phyloP scores from a whole-genome alignment of 2,888 invertebrate genomes.

The Chalcis sispes region DNA sequence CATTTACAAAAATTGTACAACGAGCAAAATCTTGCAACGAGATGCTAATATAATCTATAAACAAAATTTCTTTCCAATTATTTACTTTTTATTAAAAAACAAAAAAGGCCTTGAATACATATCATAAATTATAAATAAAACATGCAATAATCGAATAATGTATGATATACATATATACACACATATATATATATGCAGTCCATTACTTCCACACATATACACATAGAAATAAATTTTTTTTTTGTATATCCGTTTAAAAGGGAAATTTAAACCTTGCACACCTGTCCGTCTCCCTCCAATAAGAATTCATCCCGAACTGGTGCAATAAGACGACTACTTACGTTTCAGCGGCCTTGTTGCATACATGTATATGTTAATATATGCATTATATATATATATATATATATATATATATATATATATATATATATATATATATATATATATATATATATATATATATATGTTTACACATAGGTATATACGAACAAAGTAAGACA shows the following conservation, averaged over 20 bases:
- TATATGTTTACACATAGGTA: no score
- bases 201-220: no score
- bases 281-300: conserved; percentile 20
- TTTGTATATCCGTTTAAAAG: conserved; percentile 18
- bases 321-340: conserved; percentile 21
- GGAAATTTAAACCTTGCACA: conserved; percentile 18
- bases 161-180: no score
- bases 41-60: no score
- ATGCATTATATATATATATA: background rate
- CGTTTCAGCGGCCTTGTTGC: conserved; percentile 33
- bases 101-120: background rate
- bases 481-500: no score
- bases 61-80: no score
- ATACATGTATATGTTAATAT: background rate
- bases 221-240: no score
- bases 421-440: background rate
- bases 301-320: conserved; percentile 30
- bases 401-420: background rate
- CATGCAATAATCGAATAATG: no score
- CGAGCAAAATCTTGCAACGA: no score
- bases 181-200: no score
- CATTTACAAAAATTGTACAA: no score
- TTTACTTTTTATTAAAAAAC: background rate
- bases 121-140: no score
- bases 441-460: background rate